phyloP scores from a whole-genome alignment of 1,140 invertebrate genomes.

The Araneus ventricosus region DNA sequence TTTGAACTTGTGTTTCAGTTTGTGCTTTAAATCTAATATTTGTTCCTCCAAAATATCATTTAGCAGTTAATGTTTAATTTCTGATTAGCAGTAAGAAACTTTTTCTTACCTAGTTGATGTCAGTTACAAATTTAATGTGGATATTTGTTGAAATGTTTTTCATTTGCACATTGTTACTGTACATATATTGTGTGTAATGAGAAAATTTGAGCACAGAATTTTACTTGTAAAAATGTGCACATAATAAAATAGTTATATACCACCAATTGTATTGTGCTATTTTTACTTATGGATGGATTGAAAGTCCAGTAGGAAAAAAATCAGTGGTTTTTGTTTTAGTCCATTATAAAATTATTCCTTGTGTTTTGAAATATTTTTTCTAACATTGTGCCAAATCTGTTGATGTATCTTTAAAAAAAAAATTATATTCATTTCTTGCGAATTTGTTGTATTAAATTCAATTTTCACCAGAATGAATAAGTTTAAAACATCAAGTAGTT shows the following conservation, averaged over 20 bases:
- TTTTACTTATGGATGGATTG: not conserved
- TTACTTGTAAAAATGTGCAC: constrained; percentile 8
- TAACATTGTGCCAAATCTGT: not conserved
- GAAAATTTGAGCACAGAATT: constrained; percentile 4
- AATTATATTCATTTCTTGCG: not conserved
- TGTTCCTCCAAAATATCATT: not conserved
- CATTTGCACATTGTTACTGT: constrained; percentile 9
- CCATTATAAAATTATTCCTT: not conserved
- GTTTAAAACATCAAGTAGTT: too few relatives aligned
- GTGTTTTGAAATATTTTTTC: not conserved
- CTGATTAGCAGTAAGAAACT: too few relatives aligned
- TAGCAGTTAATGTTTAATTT: not conserved
- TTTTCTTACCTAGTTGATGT: not conserved
- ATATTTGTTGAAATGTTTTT: not conserved
- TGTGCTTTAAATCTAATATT: not conserved
- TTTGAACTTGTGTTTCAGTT: constrained; percentile 25
- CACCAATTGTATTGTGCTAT: not conserved
- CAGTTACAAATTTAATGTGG: not conserved
- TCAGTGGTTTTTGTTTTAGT: not conserved
- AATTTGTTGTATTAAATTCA: not conserved
- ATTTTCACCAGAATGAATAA: not conserved
- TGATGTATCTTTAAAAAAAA: not conserved
- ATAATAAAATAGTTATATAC: constrained; percentile 19
- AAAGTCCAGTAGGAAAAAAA: not conserved
- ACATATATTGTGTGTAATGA: constrained; percentile 3